Percentiles rank a stretch among this genome's conserved stretches.
phyloP scores from a whole-genome alignment of 2,797 vertebrate species.

The Clarias pachynema region DNA sequence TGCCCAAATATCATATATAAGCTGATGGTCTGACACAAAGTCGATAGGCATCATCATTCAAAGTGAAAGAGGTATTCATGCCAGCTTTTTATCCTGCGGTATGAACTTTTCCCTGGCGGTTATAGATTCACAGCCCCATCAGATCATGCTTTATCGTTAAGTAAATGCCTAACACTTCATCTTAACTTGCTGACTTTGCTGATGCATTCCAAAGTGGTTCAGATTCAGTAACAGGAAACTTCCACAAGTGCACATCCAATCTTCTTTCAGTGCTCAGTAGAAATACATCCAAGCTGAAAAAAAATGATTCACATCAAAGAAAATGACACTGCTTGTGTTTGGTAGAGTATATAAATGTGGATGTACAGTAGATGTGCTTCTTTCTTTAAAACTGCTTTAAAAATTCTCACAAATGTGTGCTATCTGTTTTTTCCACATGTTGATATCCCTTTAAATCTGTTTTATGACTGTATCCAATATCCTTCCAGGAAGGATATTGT shows the following conservation, averaged over 20 bases:
- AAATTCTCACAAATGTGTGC: neutral
- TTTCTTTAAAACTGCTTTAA: neutral
- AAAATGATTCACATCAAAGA: neutral
- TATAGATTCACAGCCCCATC: slow-evolving; percentile 19
- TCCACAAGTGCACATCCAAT: neutral
- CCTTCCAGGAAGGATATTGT: too few species aligned
- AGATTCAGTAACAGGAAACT: neutral
- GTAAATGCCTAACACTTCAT: slow-evolving; percentile 56
- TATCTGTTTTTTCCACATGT: too few species aligned
- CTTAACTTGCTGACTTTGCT: slow-evolving; percentile 57
- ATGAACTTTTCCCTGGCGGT: slow-evolving; percentile 9
- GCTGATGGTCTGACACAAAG: slow-evolving; percentile 30
- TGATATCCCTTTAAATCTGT: neutral
- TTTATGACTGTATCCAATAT: too few species aligned
- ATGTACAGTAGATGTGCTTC: too few species aligned
- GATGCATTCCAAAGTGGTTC: slow-evolving; percentile 59
- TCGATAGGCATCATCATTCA: slow-evolving; percentile 37
- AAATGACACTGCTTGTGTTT: neutral
- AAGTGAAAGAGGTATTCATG: slow-evolving; percentile 20
- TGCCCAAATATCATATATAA: slow-evolving; percentile 33
- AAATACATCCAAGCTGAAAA: neutral
- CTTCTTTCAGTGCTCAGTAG: too few species aligned
- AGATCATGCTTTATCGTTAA: slow-evolving; percentile 26
- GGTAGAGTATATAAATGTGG: neutral
- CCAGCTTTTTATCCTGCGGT: neutral